Conservation (phyloP, 2,888 invertebrate species). For the Diploptera punctata region DNA sequence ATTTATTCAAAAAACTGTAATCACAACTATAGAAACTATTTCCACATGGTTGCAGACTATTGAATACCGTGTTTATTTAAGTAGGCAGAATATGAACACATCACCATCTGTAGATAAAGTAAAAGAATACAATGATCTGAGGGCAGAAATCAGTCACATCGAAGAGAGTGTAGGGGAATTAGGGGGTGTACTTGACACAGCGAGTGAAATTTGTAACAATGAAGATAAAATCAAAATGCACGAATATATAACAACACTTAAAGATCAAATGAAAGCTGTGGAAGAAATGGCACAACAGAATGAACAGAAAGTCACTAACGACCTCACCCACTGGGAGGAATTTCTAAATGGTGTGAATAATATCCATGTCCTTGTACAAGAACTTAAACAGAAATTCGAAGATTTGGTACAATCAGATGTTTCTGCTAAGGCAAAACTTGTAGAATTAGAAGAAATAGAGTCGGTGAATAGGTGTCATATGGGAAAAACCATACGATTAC, state of each 20-base stretch:
- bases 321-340: slow-evolving; percentile 73
- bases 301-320: slow-evolving; percentile 63
- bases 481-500: slow-evolving; percentile 65
- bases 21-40: slow-evolving; percentile 79
- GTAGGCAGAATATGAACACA: slow-evolving; percentile 62
- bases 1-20: slow-evolving; percentile 71
- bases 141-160: slow-evolving; percentile 70
- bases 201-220: slow-evolving; percentile 58
- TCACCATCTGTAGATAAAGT: slow-evolving; percentile 56
- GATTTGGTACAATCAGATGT: slow-evolving; percentile 66
- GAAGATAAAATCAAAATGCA: slow-evolving; percentile 58
- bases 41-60: slow-evolving; percentile 87
- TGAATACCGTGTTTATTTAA: slow-evolving; percentile 75
- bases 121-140: slow-evolving; percentile 52
- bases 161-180: slow-evolving; percentile 66
- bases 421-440: slow-evolving; percentile 70
- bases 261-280: slow-evolving; percentile 73
- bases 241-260: slow-evolving; percentile 64
- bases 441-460: slow-evolving; percentile 74
- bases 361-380: slow-evolving; percentile 61
- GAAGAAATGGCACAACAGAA: slow-evolving; percentile 69
- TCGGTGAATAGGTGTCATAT: slow-evolving; percentile 67
- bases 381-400: slow-evolving; percentile 59
- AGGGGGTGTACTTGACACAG: slow-evolving; percentile 59
- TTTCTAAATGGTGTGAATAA: slow-evolving; percentile 69